These are phyloP conservation scores for Fragum fragum DNA, from an alignment of 2,888 invertebrate species.

Conservation along the genomic window DNA sequence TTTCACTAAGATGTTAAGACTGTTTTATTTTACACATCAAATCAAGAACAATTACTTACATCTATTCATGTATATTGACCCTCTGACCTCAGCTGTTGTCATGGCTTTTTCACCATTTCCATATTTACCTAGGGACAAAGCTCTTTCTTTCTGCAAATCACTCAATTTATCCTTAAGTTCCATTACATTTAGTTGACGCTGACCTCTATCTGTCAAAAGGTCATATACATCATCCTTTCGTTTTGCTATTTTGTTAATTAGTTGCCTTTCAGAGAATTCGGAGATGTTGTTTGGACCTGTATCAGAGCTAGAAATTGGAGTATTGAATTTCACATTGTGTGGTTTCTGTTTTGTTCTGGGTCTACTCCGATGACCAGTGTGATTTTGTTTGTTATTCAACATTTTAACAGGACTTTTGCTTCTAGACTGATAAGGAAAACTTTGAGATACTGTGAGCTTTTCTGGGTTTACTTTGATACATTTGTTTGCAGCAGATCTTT, in stretches of 20 bases:
- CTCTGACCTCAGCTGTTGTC: neutral
- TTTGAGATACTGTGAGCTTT: neutral
- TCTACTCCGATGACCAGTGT: conserved; percentile 30
- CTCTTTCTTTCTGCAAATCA: conserved; percentile 22
- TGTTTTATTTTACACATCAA: neutral
- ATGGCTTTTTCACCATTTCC: neutral
- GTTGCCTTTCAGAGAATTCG: conserved; percentile 17
- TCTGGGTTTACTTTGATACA: neutral
- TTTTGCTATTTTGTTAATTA: conserved; percentile 5
- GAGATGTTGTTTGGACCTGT: neutral
- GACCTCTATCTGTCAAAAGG: conserved; percentile 33
- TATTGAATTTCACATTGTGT: conserved; percentile 39
- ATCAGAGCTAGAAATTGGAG: neutral
- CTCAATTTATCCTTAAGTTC: conserved; percentile 15
- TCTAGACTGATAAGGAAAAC: conserved; percentile 1
- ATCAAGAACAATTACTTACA: neutral
- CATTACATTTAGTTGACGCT: neutral
- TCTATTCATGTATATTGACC: neutral
- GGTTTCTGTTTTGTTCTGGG: conserved; percentile 29
- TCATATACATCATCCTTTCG: conserved; percentile 63
- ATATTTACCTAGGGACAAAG: conserved; percentile 1
- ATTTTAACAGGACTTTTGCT: conserved; percentile 41
- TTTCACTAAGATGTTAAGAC: no score
- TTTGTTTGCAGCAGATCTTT: neutral
- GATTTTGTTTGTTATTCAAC: neutral